Evolutionary conservation across 2,888 invertebrate genomes (phyloP).

Genomic region (Eulithis prunata): DNA sequence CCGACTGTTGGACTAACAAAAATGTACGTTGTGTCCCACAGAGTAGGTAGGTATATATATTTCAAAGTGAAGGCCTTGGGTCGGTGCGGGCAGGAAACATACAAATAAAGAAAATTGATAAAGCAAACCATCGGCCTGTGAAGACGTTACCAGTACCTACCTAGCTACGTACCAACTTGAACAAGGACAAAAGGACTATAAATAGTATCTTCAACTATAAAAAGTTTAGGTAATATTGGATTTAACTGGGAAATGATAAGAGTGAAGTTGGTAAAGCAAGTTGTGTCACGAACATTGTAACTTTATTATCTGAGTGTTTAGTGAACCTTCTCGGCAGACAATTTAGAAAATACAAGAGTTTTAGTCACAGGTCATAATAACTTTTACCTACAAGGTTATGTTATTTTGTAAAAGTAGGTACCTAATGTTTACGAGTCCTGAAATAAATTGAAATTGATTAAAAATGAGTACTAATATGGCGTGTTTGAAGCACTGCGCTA

Average conservation of each 20-base stretch:
- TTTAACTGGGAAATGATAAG: not conserved
- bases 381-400: no score
- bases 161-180: not conserved
- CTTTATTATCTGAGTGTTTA: no score
- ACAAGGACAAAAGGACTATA: conserved; percentile 21
- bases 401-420: no score
- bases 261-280: not conserved
- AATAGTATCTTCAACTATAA: conserved; percentile 18
- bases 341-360: no score
- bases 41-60: conserved; percentile 9
- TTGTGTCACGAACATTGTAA: not conserved
- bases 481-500: not conserved
- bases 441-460: no score
- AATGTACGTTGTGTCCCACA: not conserved
- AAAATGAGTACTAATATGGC: no score
- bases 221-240: not conserved
- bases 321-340: no score
- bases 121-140: conserved; percentile 34
- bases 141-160: conserved; percentile 20
- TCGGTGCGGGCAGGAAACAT: conserved; percentile 38
- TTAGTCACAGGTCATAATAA: no score
- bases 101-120: conserved; percentile 41
- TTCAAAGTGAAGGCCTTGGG: conserved; percentile 32
- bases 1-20: conserved; percentile 10
- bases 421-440: no score